Percentiles rank a stretch among this genome's conserved stretches.
Evolutionary conservation across 2,797 vertebrate species (phyloP).

Genomic region (Sciurus carolinensis): DNA sequence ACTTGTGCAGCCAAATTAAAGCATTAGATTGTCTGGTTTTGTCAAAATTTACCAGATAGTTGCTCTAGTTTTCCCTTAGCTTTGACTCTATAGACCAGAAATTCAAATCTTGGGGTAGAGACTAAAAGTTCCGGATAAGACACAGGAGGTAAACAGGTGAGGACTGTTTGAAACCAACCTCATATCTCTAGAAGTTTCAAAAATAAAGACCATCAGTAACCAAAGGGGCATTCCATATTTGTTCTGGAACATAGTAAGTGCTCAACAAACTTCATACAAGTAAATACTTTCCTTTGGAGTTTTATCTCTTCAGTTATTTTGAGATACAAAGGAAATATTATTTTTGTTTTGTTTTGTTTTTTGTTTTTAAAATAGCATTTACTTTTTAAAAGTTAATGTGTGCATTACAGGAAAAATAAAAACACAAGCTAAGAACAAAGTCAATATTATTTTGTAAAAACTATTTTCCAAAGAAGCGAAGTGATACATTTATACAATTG

Average conservation of each 20-base stretch:
- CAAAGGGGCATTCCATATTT: neutral
- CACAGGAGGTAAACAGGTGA: neutral
- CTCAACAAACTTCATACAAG: neutral
- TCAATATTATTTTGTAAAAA: conserved; percentile 9
- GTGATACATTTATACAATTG: neutral
- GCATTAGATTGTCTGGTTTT: neutral
- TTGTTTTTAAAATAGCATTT: no score
- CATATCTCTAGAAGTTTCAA: neutral
- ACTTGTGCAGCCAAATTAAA: neutral
- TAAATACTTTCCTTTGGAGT: neutral
- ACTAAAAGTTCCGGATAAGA: neutral
- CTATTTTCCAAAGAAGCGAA: conserved; percentile 18
- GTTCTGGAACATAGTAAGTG: neutral
- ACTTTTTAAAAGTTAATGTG: no score
- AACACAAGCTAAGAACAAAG: no score
- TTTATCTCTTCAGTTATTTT: conserved; percentile 22
- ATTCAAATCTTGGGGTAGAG: neutral
- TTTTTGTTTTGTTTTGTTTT: conserved; percentile 19
- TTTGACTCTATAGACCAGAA: neutral
- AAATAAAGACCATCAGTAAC: neutral
- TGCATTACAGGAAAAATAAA: no score
- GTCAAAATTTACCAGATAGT: neutral
- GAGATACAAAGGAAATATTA: neutral
- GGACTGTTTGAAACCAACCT: neutral
- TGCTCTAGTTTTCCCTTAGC: neutral